Percentiles rank a stretch among this genome's conserved stretches.
Evolutionary conservation across 2,888 invertebrate genomes (phyloP).

Genomic region (Merodon equestris): DNA sequence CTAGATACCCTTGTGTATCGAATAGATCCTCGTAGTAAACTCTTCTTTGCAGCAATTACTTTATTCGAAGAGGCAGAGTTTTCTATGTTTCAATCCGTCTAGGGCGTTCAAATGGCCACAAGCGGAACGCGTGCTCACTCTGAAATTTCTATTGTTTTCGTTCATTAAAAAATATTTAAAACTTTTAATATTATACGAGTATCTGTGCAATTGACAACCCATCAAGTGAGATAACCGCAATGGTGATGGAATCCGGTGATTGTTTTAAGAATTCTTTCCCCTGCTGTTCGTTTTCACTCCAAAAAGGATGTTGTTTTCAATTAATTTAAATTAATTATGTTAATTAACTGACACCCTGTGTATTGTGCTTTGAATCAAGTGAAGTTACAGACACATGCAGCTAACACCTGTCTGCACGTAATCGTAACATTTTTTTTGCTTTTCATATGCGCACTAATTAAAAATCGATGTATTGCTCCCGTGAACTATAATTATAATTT

Average conservation of each 20-base stretch:
- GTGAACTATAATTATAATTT: constrained; percentile 23
- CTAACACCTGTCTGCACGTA: constrained; percentile 57
- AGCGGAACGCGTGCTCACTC: constrained; percentile 34
- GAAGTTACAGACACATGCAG: constrained; percentile 16
- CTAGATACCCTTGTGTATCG: constrained; percentile 51
- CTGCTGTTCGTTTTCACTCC: background rate
- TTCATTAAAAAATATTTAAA: too few relatives aligned
- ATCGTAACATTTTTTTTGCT: constrained; percentile 49
- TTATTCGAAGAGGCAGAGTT: constrained; percentile 59
- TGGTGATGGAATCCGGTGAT: too few relatives aligned
- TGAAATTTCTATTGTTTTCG: constrained; percentile 14
- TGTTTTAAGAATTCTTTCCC: too few relatives aligned
- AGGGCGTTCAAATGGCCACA: constrained; percentile 59
- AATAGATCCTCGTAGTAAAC: constrained; percentile 56
- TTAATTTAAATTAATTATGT: constrained; percentile 41
- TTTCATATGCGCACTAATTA: constrained; percentile 37
- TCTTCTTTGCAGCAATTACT: constrained; percentile 51
- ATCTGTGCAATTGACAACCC: too few relatives aligned
- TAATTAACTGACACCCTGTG: constrained; percentile 59
- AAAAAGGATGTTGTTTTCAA: constrained; percentile 2
- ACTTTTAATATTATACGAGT: too few relatives aligned
- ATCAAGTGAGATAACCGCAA: too few relatives aligned
- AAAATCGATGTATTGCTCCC: constrained; percentile 45
- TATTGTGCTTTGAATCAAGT: constrained; percentile 15
- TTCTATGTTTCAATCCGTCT: constrained; percentile 59